Evolutionary conservation across 2,888 invertebrate species (phyloP), one percentile per base, ranked within the genome.

Genomic region (Neoascia interrupta): DNA sequence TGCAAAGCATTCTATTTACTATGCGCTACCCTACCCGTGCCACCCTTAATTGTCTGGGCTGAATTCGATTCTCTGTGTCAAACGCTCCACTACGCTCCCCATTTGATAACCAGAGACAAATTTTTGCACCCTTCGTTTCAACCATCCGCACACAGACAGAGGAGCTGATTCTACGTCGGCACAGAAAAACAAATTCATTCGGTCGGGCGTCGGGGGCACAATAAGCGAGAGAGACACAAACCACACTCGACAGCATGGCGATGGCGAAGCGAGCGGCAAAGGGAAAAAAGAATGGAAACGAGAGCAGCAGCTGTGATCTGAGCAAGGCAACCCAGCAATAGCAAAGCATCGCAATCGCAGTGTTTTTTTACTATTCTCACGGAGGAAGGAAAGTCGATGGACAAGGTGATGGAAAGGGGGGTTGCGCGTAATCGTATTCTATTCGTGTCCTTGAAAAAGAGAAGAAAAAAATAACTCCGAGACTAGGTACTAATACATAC

Each of bases 371-470:
- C 75, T 76, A 76, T 76, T 76, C 64, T 64, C 63, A 54, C 49
- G 37, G 66, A 47, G 60, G 51, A 58, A 68, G 61, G 56, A 70
- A 53, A 47, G 47, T 36, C 16, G 54, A 53, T 43, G 47, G 70
- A 58, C 15, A 54, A 39, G 63, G 43, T n/a, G 31, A 51, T 39
- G 15, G 47, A 13, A 28, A 21, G 56, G 64, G 51, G 23, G 45
- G 66, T 56, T 68, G 66, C 79, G 70, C 66, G 79, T 79, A 79
- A 79, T 79, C 72, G 72, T 72, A 68, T 81, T 81, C 72, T 76
- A 70, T 70, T 74, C 75, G 72, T 83, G 83, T 81, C 81, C 82
- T 81, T 82, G 82, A 81, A 82, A 81, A 76, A 61, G 47, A 72
- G 39, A 26, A 15, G 4, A 63, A 74, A 80, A 73, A 58, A 61